Evolutionary conservation across 2,888 invertebrate genomes (phyloP).

Genomic region (Eristalinus sepulchralis): DNA sequence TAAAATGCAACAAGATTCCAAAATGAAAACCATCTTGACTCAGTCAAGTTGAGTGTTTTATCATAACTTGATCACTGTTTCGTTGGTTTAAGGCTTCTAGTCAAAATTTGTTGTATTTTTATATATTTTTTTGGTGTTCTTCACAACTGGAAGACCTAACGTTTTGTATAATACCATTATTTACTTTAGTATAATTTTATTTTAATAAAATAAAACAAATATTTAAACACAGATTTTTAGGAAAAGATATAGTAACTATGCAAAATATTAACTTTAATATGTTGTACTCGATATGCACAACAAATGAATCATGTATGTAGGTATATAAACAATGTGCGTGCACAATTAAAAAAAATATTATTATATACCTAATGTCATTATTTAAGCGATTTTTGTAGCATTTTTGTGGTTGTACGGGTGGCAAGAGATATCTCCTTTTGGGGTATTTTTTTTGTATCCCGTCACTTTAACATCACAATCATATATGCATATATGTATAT

Average conservation of each 20-base stretch:
- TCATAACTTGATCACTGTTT: slow-evolving; percentile 51
- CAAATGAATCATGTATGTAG: neutral
- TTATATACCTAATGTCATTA: slow-evolving; percentile 55
- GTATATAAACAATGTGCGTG: slow-evolving; percentile 35
- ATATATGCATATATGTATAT: neutral
- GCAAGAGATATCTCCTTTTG: neutral
- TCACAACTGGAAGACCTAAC: slow-evolving; percentile 56
- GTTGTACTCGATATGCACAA: neutral
- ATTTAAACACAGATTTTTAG: neutral
- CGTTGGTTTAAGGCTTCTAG: slow-evolving; percentile 64
- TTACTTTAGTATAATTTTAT: slow-evolving; percentile 13
- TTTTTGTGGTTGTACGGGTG: slow-evolving; percentile 5
- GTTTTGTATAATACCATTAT: slow-evolving; percentile 8
- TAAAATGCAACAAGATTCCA: slow-evolving; percentile 36
- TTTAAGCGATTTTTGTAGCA: slow-evolving; percentile 41
- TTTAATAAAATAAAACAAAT: slow-evolving; percentile 5
- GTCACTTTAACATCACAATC: slow-evolving; percentile 47
- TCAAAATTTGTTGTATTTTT: neutral
- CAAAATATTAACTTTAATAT: neutral
- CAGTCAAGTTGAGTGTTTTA: slow-evolving; percentile 77
- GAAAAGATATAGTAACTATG: slow-evolving; percentile 6
- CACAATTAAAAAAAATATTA: slow-evolving; percentile 25
- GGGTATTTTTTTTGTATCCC: slow-evolving; percentile 4
- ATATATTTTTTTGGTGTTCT: slow-evolving; percentile 10
- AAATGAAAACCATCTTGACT: slow-evolving; percentile 9